Conservation (phyloP, 53 echinoderm and acorn worm genomes). For the Luidia sarsii region DNA sequence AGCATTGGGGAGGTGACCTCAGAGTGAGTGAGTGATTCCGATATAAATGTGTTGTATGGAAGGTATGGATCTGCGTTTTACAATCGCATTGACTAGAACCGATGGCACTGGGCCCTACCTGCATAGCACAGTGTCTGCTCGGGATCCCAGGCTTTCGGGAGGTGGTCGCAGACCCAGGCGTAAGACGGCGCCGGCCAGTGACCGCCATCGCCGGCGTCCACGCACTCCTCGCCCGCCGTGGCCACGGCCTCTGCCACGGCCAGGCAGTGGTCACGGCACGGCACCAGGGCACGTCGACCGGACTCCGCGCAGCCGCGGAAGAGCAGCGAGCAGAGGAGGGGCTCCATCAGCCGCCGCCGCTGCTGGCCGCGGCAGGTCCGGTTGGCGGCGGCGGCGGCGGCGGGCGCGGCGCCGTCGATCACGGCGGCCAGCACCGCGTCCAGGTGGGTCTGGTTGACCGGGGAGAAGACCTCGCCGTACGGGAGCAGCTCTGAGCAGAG, state of each 20-base stretch:
- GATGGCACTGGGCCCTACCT: no score
- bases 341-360: background rate
- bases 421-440: background rate
- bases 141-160: background rate
- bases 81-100: no score
- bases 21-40: no score
- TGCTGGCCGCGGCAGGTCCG: background rate
- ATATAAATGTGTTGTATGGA: no score
- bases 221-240: no score
- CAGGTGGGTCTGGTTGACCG: slow-evolving; percentile 3
- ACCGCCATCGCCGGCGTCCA: no score
- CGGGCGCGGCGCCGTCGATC: background rate
- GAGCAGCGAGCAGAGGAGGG: slow-evolving; percentile 14
- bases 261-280: slow-evolving; percentile 39
- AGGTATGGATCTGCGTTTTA: no score
- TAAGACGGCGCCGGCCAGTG: no score
- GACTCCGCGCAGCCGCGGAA: slow-evolving; percentile 30
- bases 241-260: background rate
- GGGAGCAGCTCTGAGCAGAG: slow-evolving; percentile 20
- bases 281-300: slow-evolving; percentile 34
- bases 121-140: no score
- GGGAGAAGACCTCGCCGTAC: slow-evolving; percentile 1
- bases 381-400: background rate
- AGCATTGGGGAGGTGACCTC: no score
- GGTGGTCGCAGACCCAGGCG: background rate